Evolutionary conservation across 1,140 invertebrate genomes (phyloP).

Genomic region (Phortica variegata): DNA sequence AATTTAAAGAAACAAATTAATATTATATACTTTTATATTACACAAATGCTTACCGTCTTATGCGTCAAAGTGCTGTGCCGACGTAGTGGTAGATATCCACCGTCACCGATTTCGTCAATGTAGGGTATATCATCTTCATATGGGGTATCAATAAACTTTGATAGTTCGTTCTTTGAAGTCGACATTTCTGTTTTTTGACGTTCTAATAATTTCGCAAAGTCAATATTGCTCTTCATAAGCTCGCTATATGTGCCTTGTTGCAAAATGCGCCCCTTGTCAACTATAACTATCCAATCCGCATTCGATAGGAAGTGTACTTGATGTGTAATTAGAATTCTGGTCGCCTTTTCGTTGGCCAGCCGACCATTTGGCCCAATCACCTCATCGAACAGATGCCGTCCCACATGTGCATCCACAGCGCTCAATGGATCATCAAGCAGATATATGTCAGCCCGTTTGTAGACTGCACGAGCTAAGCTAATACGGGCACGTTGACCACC

Average conservation of each 20-base stretch:
- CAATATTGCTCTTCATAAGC: conserved; percentile 59
- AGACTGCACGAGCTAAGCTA: conserved; percentile 75
- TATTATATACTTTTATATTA: background rate
- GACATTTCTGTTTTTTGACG: conserved; percentile 39
- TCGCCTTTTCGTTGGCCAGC: conserved; percentile 63
- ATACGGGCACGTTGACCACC: conserved; percentile 86
- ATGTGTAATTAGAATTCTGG: conserved; percentile 79
- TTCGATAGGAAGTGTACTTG: conserved; percentile 78
- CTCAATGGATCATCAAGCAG: conserved; percentile 79
- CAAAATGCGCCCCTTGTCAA: conserved; percentile 68
- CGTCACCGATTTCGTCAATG: conserved; percentile 43
- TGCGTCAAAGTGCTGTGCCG: conserved; percentile 32
- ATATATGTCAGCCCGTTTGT: conserved; percentile 72
- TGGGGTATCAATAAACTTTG: conserved; percentile 57
- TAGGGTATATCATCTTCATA: conserved; percentile 56
- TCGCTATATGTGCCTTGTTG: conserved; percentile 63
- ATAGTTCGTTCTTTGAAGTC: conserved; percentile 7
- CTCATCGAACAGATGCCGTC: conserved; percentile 67
- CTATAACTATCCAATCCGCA: conserved; percentile 74
- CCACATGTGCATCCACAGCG: conserved; percentile 72
- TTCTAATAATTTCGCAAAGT: conserved; percentile 62
- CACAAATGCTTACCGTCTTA: conserved; percentile 46
- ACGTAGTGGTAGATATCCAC: conserved; percentile 41
- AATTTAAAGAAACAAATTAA: background rate
- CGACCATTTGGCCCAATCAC: conserved; percentile 63